Evolutionary conservation across 2,888 invertebrate species (phyloP).

Genomic region (Drosophila merina): DNA sequence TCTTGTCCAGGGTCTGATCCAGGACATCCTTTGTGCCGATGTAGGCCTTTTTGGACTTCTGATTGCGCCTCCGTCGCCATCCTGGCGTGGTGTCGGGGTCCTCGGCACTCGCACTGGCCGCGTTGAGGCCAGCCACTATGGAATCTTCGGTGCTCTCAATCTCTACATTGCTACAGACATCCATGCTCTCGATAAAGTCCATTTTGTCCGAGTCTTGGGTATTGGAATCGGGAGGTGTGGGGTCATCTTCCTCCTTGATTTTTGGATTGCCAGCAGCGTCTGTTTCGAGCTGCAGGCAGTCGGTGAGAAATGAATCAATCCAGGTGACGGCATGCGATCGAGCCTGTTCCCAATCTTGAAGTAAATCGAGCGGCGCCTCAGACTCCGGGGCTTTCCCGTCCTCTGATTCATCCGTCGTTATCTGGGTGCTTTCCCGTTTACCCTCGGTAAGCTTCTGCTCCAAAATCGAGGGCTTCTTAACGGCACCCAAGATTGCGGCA

Average conservation of each 20-base stretch:
- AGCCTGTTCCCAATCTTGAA: conserved; percentile 85
- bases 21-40: conserved; percentile 78
- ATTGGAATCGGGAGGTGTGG: conserved; percentile 49
- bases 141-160: conserved; percentile 80
- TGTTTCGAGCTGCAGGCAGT: conserved; percentile 54
- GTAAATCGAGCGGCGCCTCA: conserved; percentile 80
- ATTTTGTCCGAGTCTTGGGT: conserved; percentile 77
- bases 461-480: conserved; percentile 88
- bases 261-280: conserved; percentile 8
- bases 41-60: conserved; percentile 72
- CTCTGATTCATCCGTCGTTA: conserved; percentile 71
- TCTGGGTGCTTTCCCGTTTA: conserved; percentile 81
- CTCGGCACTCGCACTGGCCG: conserved; percentile 58
- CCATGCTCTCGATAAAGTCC: conserved; percentile 80
- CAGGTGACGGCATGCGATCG: conserved; percentile 85
- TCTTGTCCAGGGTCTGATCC: conserved; percentile 76
- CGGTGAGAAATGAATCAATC: conserved; percentile 63
- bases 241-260: conserved; percentile 63
- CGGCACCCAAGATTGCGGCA: conserved; percentile 84
- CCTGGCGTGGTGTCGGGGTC: conserved; percentile 51
- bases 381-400: conserved; percentile 72
- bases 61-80: conserved; percentile 66
- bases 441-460: conserved; percentile 89
- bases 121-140: conserved; percentile 53
- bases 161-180: conserved; percentile 82